These are phyloP conservation scores for Metridium senile DNA, from an alignment of 92 coral and sea anemone species.

Conservation along the genomic window DNA sequence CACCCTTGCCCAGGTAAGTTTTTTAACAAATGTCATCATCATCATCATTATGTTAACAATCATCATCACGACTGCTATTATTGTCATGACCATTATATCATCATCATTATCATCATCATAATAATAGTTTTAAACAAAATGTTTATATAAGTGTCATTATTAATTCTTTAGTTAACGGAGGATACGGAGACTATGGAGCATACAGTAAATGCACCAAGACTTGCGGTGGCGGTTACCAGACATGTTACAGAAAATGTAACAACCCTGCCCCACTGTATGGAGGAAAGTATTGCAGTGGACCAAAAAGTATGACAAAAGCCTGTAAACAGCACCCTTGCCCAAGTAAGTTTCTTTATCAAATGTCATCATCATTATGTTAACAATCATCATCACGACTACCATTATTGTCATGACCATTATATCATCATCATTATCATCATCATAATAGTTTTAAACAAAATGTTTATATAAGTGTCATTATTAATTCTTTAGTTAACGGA, in stretches of 20 bases:
- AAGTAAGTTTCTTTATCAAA: slow-evolving; percentile 19
- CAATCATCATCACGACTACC: neutral
- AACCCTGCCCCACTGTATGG: slow-evolving; percentile 42
- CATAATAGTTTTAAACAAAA: neutral
- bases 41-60: neutral
- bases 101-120: neutral
- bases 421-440: neutral
- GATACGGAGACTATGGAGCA: neutral
- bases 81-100: no score
- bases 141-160: no score
- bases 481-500: neutral
- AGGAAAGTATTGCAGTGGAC: slow-evolving; percentile 38
- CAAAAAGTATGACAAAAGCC: slow-evolving; percentile 5
- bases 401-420: neutral
- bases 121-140: neutral
- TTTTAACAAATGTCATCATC: no score
- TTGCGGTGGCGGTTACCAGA: slow-evolving; percentile 45
- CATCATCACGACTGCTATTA: neutral
- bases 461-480: neutral
- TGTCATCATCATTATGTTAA: neutral
- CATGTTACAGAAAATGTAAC: slow-evolving; percentile 36
- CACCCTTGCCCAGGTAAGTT: neutral
- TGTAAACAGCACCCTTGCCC: slow-evolving; percentile 47
- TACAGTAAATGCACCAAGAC: slow-evolving; percentile 18
- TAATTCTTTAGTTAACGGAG: neutral